phyloP scores from a whole-genome alignment of 2,888 invertebrate genomes.

The Drosophila helvetica region DNA sequence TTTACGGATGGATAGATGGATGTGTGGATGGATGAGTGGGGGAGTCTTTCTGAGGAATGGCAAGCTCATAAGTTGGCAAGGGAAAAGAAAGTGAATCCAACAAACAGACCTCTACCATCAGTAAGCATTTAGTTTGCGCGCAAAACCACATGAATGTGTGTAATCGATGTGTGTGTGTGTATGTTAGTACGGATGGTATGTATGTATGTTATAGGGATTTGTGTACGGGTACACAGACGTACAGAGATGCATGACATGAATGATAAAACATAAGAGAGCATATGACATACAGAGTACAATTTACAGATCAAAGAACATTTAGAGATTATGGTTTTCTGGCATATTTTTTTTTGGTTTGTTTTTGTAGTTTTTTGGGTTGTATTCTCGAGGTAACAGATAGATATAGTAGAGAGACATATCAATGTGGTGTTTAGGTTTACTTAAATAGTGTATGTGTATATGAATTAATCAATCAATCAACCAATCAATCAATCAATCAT shows the following conservation, averaged over 20 bases:
- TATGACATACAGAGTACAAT: constrained; percentile 55
- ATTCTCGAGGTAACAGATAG: constrained; percentile 27
- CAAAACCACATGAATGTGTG: constrained; percentile 30
- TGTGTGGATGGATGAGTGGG: constrained; percentile 9
- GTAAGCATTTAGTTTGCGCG: constrained; percentile 28
- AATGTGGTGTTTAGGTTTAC: constrained; percentile 47
- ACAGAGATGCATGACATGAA: constrained; percentile 42
- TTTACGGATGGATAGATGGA: constrained; percentile 1
- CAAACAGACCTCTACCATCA: constrained; percentile 31
- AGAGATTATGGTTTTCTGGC: constrained; percentile 48
- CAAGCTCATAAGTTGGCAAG: constrained; percentile 21
- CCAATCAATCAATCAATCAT: constrained; percentile 66
- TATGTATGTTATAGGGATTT: constrained; percentile 3
- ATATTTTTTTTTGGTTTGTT: constrained; percentile 8
- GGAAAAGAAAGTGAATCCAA: constrained; percentile 4
- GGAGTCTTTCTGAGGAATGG: constrained; percentile 4
- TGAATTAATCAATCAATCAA: constrained; percentile 78
- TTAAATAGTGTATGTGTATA: constrained; percentile 61
- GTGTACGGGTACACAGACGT: background rate
- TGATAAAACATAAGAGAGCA: constrained; percentile 30
- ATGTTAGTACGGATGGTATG: constrained; percentile 24
- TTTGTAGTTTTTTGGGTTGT: constrained; percentile 6
- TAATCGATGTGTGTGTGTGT: background rate
- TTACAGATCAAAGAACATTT: constrained; percentile 72
- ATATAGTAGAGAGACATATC: constrained; percentile 33